These are phyloP conservation scores for Allacma fusca DNA, from an alignment of 2,888 invertebrate species.

Conservation along the genomic window DNA sequence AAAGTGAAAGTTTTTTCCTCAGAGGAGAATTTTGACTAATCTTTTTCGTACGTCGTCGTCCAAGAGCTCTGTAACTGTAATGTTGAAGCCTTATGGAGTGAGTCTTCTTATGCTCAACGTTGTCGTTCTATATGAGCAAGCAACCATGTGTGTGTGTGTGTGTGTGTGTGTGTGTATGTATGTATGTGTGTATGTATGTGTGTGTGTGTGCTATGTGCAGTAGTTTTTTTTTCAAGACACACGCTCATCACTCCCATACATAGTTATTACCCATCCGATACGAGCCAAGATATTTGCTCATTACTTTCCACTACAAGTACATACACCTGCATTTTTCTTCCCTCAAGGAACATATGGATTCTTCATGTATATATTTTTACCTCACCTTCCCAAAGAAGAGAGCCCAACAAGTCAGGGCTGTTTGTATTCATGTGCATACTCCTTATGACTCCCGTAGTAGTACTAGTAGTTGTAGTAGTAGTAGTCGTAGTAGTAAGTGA, in stretches of 20 bases:
- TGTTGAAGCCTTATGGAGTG: no score
- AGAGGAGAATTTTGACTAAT: slow-evolving; percentile 32
- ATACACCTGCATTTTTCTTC: background rate
- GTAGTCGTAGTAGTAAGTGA: background rate
- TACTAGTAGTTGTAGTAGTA: no score
- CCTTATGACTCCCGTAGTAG: no score
- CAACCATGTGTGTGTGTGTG: no score
- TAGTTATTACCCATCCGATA: background rate
- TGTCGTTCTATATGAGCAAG: background rate
- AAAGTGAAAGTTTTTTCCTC: slow-evolving; percentile 42
- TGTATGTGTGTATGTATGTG: no score
- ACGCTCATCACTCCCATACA: no score
- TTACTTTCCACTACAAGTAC: background rate
- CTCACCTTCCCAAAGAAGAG: background rate
- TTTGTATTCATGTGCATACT: no score
- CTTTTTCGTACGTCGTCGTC: background rate
- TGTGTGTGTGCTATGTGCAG: slow-evolving; percentile 5
- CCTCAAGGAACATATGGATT: no score
- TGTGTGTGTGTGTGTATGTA: no score
- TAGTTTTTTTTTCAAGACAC: no score
- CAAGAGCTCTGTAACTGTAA: no score
- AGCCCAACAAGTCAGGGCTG: background rate
- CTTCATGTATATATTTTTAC: slow-evolving; percentile 29
- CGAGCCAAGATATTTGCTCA: slow-evolving; percentile 18
- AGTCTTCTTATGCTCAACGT: no score